These are phyloP conservation scores for Lytechinus pictus DNA, from an alignment of 35 echinoderm and acorn worm genomes.

Conservation along the genomic window DNA sequence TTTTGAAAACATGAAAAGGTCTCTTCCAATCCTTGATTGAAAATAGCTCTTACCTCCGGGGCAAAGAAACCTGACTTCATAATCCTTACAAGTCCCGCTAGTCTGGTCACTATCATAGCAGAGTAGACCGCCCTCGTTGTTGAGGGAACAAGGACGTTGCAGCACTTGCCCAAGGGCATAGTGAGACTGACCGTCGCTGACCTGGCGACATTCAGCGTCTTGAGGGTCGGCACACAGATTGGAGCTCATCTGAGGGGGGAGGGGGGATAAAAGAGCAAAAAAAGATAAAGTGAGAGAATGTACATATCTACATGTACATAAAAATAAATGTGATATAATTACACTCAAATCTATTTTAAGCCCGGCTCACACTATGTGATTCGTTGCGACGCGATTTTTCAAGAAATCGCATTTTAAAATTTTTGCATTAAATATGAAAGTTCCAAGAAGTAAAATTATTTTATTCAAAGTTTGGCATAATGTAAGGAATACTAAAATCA, in stretches of 20 bases:
- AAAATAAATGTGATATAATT: too few species aligned
- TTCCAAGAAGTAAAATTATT: too few species aligned
- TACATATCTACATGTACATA: too few species aligned
- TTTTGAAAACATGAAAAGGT: too few species aligned
- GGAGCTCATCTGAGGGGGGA: slow-evolving; percentile 22
- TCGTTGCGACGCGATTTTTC: too few species aligned
- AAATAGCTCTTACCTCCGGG: slow-evolving; percentile 67
- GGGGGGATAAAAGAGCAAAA: background rate
- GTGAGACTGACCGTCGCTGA: slow-evolving; percentile 50
- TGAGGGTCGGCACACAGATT: slow-evolving; percentile 60
- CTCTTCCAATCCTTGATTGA: too few species aligned
- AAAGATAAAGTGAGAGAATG: background rate
- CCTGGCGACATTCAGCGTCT: slow-evolving; percentile 62
- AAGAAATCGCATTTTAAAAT: too few species aligned
- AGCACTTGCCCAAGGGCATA: slow-evolving; percentile 62
- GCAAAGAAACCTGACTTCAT: slow-evolving; percentile 77
- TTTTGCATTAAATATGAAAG: too few species aligned
- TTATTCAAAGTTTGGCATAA: too few species aligned
- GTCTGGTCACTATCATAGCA: slow-evolving; percentile 67
- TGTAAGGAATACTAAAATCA: too few species aligned
- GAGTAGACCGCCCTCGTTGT: slow-evolving; percentile 58
- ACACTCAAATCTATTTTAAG: too few species aligned
- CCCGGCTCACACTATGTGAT: too few species aligned
- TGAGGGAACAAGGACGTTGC: slow-evolving; percentile 58
- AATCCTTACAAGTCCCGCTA: slow-evolving; percentile 68